Percentiles rank a stretch among this genome's conserved stretches.
Conservation (phyloP, 2,797 vertebrate species). For the Darevskia nairensis region DNA sequence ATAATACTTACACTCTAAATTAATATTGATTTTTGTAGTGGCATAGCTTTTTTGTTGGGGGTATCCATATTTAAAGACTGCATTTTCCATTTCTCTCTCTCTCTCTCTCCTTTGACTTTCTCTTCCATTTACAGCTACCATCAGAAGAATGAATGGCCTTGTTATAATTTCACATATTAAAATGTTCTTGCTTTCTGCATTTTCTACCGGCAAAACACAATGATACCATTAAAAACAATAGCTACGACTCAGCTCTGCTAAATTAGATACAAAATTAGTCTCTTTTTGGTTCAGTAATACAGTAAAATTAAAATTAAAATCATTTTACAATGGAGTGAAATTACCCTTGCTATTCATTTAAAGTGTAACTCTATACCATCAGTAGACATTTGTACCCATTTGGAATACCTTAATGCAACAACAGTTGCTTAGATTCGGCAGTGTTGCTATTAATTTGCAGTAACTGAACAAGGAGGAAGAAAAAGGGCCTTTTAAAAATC, state of each 20-base stretch:
- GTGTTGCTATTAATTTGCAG: constrained; percentile 32
- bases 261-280: constrained; percentile 20
- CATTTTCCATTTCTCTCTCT: not conserved
- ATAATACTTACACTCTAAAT: not conserved
- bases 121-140: not conserved
- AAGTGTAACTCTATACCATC: constrained; percentile 9
- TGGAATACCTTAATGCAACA: constrained; percentile 34
- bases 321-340: not conserved
- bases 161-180: constrained; percentile 35
- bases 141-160: not conserved
- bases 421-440: constrained; percentile 14
- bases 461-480: not conserved
- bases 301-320: constrained; percentile 18
- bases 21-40: not conserved
- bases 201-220: constrained; percentile 16
- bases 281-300: constrained; percentile 13
- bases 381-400: constrained; percentile 7
- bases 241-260: not conserved
- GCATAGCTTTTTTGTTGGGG: not conserved
- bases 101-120: not conserved
- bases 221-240: constrained; percentile 10
- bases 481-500: constrained; percentile 3
- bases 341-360: constrained; percentile 26
- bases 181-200: constrained; percentile 19
- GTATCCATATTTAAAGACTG: not conserved